phyloP scores from a whole-genome alignment of 1,140 invertebrate genomes.

The Lutraria rhynchaena region DNA sequence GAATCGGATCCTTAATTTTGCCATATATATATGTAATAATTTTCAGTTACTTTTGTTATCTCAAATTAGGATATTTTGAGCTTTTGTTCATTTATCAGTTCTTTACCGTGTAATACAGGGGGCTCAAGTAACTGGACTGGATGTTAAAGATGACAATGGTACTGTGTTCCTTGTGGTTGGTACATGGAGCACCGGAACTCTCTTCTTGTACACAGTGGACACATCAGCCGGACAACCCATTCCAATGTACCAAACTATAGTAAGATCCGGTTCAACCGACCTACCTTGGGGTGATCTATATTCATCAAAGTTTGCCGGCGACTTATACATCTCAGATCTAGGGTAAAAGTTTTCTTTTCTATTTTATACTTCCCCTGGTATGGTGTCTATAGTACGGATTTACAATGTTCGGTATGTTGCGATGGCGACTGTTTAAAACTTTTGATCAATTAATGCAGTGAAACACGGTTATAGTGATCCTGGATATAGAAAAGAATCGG shows the following conservation, averaged over 20 bases:
- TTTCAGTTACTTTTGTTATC: too few relatives aligned
- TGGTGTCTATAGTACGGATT: too few relatives aligned
- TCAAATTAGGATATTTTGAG: too few relatives aligned
- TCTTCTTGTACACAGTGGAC: slow-evolving; percentile 46
- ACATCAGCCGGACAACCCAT: slow-evolving; percentile 18
- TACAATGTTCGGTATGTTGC: too few relatives aligned
- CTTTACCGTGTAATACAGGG: slow-evolving; percentile 39
- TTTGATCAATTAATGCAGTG: too few relatives aligned
- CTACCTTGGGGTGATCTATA: slow-evolving; percentile 41
- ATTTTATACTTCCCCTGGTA: too few relatives aligned
- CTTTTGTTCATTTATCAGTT: too few relatives aligned
- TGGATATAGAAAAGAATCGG: too few relatives aligned
- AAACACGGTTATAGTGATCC: too few relatives aligned
- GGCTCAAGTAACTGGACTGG: slow-evolving; percentile 35
- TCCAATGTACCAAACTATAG: slow-evolving; percentile 32
- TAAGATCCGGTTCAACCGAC: slow-evolving; percentile 24
- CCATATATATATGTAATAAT: too few relatives aligned
- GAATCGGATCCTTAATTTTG: too few relatives aligned
- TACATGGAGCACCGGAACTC: slow-evolving; percentile 42
- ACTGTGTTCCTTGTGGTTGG: slow-evolving; percentile 35
- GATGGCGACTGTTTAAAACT: too few relatives aligned
- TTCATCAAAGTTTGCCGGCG: background rate
- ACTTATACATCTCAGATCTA: slow-evolving; percentile 39
- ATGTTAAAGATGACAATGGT: slow-evolving; percentile 47
- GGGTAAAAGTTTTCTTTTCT: slow-evolving; percentile 40